Conservation (phyloP, 2,888 invertebrate species). For the Callyntrura sp. region DNA sequence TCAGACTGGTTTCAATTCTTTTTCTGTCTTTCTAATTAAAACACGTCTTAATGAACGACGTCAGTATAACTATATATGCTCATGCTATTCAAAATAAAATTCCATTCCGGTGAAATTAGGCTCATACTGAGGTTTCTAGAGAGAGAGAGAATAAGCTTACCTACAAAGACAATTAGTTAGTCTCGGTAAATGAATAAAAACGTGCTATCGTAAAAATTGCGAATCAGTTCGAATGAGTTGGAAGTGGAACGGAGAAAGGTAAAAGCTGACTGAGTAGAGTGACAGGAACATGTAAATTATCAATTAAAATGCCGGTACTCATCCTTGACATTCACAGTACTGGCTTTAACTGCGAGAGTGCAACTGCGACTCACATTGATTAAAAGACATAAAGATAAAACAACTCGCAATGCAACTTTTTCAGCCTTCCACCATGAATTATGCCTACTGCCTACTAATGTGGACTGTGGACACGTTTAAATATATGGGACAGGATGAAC, state of each 20-base stretch:
- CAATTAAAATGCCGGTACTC: constrained; percentile 56
- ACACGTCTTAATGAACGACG: too few relatives aligned
- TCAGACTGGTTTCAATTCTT: too few relatives aligned
- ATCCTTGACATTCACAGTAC: constrained; percentile 45
- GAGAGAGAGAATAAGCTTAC: too few relatives aligned
- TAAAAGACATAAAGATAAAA: not conserved
- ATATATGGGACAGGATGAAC: constrained; percentile 1
- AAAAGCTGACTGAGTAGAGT: not conserved
- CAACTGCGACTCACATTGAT: not conserved
- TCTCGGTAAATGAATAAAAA: not conserved
- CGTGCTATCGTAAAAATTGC: not conserved
- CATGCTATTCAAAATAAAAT: too few relatives aligned
- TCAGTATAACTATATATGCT: too few relatives aligned
- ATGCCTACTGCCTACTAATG: too few relatives aligned
- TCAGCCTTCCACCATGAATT: constrained; percentile 8
- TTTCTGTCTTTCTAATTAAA: too few relatives aligned
- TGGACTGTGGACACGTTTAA: not conserved
- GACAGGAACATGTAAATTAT: constrained; percentile 6
- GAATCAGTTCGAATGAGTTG: too few relatives aligned
- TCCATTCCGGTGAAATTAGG: too few relatives aligned
- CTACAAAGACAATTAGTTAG: too few relatives aligned
- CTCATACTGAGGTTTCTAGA: too few relatives aligned
- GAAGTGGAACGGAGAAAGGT: not conserved
- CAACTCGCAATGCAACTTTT: constrained; percentile 7
- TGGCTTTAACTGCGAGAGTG: not conserved